Evolutionary conservation across 1,140 invertebrate genomes (phyloP).

Genomic region (Coptotermes formosanus): DNA sequence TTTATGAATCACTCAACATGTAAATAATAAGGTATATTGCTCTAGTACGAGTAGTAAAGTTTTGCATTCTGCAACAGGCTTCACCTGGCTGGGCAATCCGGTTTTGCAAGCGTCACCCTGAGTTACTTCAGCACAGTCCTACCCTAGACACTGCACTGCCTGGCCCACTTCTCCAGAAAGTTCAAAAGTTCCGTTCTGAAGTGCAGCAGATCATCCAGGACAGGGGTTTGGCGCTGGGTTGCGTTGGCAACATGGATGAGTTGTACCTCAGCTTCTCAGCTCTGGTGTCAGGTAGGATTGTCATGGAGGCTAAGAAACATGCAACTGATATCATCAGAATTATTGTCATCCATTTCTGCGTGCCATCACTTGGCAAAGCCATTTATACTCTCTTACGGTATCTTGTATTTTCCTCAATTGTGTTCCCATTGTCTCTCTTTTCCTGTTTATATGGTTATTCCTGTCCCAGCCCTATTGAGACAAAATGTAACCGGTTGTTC

Average conservation of each 20-base stretch:
- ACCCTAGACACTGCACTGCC: slow-evolving; percentile 34
- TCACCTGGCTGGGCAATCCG: slow-evolving; percentile 39
- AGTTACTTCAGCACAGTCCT: slow-evolving; percentile 37
- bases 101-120: slow-evolving; percentile 40
- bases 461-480: too few relatives aligned
- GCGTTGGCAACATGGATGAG: slow-evolving; percentile 38
- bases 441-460: too few relatives aligned
- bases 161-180: slow-evolving; percentile 25
- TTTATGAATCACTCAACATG: too few relatives aligned
- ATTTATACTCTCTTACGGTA: too few relatives aligned
- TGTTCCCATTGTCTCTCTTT: too few relatives aligned
- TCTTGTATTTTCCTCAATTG: too few relatives aligned
- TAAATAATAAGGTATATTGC: too few relatives aligned
- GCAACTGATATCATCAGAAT: too few relatives aligned
- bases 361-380: too few relatives aligned
- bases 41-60: background rate
- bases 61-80: slow-evolving; percentile 26
- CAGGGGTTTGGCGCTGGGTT: background rate
- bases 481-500: too few relatives aligned
- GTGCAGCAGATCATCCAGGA: slow-evolving; percentile 16
- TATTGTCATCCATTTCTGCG: too few relatives aligned
- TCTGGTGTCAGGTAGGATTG: slow-evolving; percentile 14
- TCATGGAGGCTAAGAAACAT: too few relatives aligned
- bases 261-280: slow-evolving; percentile 37
- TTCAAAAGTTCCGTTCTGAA: slow-evolving; percentile 14